Base-by-base conservation (phyloP, 1,140 invertebrate species). In the Armadillidium nasatum region DNA sequence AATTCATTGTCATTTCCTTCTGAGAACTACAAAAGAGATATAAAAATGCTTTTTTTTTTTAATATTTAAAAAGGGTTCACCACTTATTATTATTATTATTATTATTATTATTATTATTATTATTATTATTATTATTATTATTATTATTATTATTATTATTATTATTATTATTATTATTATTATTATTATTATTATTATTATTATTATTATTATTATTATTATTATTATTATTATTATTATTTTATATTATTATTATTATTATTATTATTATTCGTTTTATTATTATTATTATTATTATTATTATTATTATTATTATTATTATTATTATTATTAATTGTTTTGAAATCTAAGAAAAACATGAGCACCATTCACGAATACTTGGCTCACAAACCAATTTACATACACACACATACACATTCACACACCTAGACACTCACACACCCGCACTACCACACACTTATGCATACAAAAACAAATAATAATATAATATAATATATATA, bases 181-280 rank as follows among this genome's bases (percentile, higher is more conserved):
- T 15, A 71, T 71, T 71, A 71, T 45, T 71, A 45, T 45, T 71
- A 71, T 71, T 71, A 71, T 71, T 71, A 71, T 71, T 71, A 71
- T 45, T 71, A 45, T 33, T 71, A 71, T 71, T 71, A 71, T 71
- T 71, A 71, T 71, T 71, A 71, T 45, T 71, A 7, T 71, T 71
- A 71, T 71, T 21, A 21, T 45, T 71, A 45, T 15, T 21, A 71
- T 21, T 71, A 71, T 71, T 15, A 70, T 45, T 71, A 45, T 11
- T 21, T 3, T 71, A n/a, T 21, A 21, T 71, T 4, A 13, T 9
- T 4, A 71, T 45, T 71, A 45, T 33, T 71, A 13, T 15, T 71
- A 71, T 71, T 15, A 71, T 15, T 15, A 43, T n/a, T 19, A 13
- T 15, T 45, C n/a, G n/a, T n/a, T n/a, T n/a, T 71, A 21, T 71